Percentiles rank a stretch among this genome's conserved stretches.
Evolutionary conservation across 92 coral and sea anemone genomes (phyloP).

Genomic region (Micromussa lordhowensis): DNA sequence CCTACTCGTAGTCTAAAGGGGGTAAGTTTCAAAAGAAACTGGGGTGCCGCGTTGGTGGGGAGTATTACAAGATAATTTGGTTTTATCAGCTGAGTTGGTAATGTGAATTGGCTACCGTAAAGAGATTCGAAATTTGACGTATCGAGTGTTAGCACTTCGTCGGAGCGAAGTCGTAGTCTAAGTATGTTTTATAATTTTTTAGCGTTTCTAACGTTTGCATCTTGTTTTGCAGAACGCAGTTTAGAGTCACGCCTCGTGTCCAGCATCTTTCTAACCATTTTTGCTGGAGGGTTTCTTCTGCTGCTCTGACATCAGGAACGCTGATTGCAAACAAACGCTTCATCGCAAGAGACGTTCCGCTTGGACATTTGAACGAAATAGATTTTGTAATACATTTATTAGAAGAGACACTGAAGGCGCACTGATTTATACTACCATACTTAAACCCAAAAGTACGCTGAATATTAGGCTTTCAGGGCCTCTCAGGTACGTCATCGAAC

Average conservation of each 20-base stretch:
- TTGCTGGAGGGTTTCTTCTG: slow-evolving; percentile 5
- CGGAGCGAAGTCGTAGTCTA: too few relatives aligned
- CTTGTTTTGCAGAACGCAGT: slow-evolving; percentile 4
- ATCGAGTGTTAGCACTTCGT: too few relatives aligned
- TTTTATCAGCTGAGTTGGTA: too few relatives aligned
- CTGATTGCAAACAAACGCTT: not conserved
- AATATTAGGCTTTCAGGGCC: not conserved
- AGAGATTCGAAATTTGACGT: too few relatives aligned
- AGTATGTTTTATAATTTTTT: not conserved
- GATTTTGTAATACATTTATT: slow-evolving; percentile 13
- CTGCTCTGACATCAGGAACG: slow-evolving; percentile 11
- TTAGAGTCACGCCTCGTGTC: slow-evolving; percentile 2
- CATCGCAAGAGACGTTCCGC: not conserved
- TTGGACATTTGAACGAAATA: not conserved
- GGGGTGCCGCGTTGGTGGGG: too few relatives aligned
- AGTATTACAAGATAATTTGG: too few relatives aligned
- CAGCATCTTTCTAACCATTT: not conserved
- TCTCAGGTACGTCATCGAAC: not conserved
- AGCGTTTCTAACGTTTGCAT: not conserved
- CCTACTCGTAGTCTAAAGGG: too few relatives aligned
- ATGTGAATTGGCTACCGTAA: too few relatives aligned
- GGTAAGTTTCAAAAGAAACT: too few relatives aligned
- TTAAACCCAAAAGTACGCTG: not conserved
- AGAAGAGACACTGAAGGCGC: not conserved
- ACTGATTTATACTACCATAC: slow-evolving; percentile 18